phyloP scores from a whole-genome alignment of 2,888 invertebrate genomes.

The Troides aeacus region DNA sequence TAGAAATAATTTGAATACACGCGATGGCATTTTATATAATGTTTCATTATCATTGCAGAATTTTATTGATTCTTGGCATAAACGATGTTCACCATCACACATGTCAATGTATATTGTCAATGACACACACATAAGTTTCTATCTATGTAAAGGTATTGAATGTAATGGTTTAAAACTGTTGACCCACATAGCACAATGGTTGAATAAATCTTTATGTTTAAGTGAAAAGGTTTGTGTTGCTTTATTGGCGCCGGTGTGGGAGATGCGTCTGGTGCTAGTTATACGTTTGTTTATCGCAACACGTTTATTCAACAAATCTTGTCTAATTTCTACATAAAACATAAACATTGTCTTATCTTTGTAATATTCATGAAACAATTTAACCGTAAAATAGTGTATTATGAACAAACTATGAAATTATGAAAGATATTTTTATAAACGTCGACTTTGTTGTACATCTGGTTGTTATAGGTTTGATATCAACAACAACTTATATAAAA shows the following conservation, averaged over 20 bases:
- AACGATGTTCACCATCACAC: constrained; percentile 38
- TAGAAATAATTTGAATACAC: not conserved
- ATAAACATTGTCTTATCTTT: too few species aligned
- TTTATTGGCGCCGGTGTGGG: constrained; percentile 41
- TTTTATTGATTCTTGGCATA: constrained; percentile 36
- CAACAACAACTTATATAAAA: too few species aligned
- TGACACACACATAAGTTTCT: constrained; percentile 47
- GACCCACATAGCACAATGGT: constrained; percentile 69
- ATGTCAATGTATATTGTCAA: constrained; percentile 51
- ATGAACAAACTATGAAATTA: too few species aligned
- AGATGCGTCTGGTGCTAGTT: constrained; percentile 35
- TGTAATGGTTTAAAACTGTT: constrained; percentile 59
- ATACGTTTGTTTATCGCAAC: not conserved
- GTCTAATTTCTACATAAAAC: too few species aligned
- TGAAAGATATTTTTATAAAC: too few species aligned
- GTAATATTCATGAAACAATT: too few species aligned
- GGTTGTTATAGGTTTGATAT: too few species aligned
- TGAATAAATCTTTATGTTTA: constrained; percentile 66
- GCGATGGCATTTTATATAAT: not conserved
- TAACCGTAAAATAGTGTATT: too few species aligned
- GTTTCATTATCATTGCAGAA: not conserved
- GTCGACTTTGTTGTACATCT: too few species aligned
- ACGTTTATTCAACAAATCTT: constrained; percentile 36
- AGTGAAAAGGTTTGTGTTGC: constrained; percentile 53
- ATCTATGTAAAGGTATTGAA: constrained; percentile 30